Conservation (phyloP, 2,888 invertebrate genomes). For the Eulithis testata region DNA sequence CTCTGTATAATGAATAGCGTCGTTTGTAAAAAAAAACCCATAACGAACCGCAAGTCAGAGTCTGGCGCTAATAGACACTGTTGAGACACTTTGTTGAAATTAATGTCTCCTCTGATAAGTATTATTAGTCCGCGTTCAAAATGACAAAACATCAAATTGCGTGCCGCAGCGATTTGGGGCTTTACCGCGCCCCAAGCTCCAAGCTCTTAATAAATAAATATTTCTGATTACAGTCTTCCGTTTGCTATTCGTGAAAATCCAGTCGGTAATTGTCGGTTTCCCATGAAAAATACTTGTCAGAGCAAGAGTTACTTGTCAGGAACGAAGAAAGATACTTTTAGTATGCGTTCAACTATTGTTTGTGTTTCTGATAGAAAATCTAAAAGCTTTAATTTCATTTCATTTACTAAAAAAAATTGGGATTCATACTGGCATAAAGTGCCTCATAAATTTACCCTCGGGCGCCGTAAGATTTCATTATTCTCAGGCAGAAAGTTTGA, state of each 20-base stretch:
- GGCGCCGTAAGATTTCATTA: background rate
- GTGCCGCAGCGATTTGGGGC: too few species aligned
- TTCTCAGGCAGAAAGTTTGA: slow-evolving; percentile 30
- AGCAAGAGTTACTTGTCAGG: background rate
- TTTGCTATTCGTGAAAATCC: background rate
- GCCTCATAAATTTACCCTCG: background rate
- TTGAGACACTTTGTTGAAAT: slow-evolving; percentile 40
- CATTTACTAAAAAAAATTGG: too few species aligned
- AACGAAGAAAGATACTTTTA: background rate
- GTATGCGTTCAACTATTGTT: slow-evolving; percentile 2
- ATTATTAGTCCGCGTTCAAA: slow-evolving; percentile 45
- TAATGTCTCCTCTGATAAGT: slow-evolving; percentile 48
- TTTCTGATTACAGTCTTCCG: too few species aligned
- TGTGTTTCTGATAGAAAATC: background rate
- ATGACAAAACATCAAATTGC: slow-evolving; percentile 49
- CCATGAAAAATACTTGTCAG: slow-evolving; percentile 2
- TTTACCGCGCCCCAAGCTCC: too few species aligned
- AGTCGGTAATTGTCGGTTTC: background rate
- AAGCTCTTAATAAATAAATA: too few species aligned
- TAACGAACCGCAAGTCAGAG: slow-evolving; percentile 32
- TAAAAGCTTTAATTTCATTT: background rate
- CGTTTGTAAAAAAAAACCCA: slow-evolving; percentile 4
- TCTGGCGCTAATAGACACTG: slow-evolving; percentile 33
- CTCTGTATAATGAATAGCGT: too few species aligned
- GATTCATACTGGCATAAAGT: background rate